These are phyloP conservation scores for Tiphia femorata DNA, from an alignment of 2,888 invertebrate genomes.

Conservation along the genomic window DNA sequence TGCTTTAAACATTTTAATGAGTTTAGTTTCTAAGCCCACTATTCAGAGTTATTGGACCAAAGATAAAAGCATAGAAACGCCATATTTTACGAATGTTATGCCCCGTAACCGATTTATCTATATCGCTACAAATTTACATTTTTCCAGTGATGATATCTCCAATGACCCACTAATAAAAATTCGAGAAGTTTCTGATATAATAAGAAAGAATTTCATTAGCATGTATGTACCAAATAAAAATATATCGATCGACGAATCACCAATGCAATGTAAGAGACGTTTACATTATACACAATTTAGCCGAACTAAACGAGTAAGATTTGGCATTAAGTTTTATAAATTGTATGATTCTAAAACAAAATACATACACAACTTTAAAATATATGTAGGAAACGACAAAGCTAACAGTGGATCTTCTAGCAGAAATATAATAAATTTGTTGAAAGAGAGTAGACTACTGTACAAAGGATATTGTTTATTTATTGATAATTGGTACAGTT, in stretches of 20 bases:
- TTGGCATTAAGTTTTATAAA: constrained; percentile 48
- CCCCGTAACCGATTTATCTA: constrained; percentile 15
- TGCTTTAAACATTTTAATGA: constrained; percentile 44
- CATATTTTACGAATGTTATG: constrained; percentile 34
- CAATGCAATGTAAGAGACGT: constrained; percentile 42
- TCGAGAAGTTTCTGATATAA: constrained; percentile 31
- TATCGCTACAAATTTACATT: constrained; percentile 23
- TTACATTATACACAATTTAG: constrained; percentile 49
- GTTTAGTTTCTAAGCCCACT: constrained; percentile 36
- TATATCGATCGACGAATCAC: constrained; percentile 39
- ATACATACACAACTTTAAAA: constrained; percentile 39
- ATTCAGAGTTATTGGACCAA: constrained; percentile 39
- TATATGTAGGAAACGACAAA: constrained; percentile 33
- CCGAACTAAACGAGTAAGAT: constrained; percentile 44
- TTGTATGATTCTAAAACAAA: constrained; percentile 39
- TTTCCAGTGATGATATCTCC: constrained; percentile 17
- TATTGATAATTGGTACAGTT: constrained; percentile 17
- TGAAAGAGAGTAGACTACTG: constrained; percentile 7
- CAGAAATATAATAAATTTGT: constrained; percentile 21
- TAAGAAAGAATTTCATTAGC: constrained; percentile 27
- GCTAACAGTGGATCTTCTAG: constrained; percentile 21
- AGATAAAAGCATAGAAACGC: constrained; percentile 36
- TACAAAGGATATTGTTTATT: constrained; percentile 12
- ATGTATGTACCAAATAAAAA: constrained; percentile 33
- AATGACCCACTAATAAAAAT: constrained; percentile 32